phyloP scores from a whole-genome alignment of 2,113 vertebrate species.

The Apus apus region DNA sequence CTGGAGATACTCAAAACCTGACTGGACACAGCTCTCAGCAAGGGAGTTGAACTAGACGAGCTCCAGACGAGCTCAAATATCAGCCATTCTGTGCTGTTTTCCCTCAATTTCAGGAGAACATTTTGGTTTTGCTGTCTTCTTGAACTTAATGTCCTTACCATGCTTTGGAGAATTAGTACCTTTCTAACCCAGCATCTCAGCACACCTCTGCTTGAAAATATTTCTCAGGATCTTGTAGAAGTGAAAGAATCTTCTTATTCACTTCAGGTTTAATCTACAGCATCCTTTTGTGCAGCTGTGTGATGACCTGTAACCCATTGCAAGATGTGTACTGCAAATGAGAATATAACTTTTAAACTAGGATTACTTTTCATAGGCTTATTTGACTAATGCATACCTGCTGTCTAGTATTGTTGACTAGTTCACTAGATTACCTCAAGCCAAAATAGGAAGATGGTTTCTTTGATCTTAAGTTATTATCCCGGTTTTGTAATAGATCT shows the following conservation, averaged over 20 bases:
- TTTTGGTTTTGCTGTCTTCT: background rate
- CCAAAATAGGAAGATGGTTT: background rate
- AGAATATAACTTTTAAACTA: background rate
- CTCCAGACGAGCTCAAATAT: background rate
- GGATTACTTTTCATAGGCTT: background rate
- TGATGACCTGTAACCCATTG: background rate
- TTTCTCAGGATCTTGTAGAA: background rate
- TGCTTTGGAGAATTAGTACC: background rate
- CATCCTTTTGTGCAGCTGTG: background rate
- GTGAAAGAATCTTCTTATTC: background rate
- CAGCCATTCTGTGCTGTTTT: background rate
- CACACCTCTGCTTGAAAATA: background rate
- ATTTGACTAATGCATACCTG: background rate
- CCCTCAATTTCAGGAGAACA: background rate
- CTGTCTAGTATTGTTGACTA: background rate
- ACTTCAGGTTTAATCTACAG: background rate
- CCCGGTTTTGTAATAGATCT: constrained; percentile 25
- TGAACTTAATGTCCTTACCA: background rate
- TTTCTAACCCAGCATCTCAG: background rate
- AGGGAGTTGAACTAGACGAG: background rate
- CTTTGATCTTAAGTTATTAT: constrained; percentile 9
- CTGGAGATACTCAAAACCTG: background rate
- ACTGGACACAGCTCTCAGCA: background rate
- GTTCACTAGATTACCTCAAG: constrained; percentile 1
- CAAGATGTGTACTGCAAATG: background rate